Evolutionary conservation across 2,888 invertebrate genomes (phyloP), one percentile per base, ranked within the genome.

Genomic region (Elmis aenea): DNA sequence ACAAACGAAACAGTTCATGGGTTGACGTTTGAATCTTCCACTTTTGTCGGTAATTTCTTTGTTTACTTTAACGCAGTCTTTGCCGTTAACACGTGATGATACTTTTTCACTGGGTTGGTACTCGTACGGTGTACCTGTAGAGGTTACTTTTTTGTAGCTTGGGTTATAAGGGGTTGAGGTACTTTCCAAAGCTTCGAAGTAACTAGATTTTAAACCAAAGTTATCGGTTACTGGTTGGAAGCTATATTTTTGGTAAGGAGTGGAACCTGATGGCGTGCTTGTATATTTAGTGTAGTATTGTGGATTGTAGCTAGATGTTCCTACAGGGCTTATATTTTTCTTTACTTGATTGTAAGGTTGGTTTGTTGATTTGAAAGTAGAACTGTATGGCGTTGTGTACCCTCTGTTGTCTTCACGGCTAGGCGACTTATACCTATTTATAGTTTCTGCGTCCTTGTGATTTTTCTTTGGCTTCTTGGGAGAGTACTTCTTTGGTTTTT

Each of bases 51-150:
- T 53, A 3, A 61, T 52, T 42, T 78, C 75, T 53, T 74, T 79
- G 34, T 71, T 65, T 0, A 82, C 71, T 56, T 76, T 75, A 52
- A 75, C 74, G 50, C 85, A 86, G 48, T 77, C 75, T 42, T 75
- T 58, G 5, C 50, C 46, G 5, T 27, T 37, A 9, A 31, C 3
- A 5, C 21, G 31, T 18, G 35, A 26, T 5, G 27, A 25, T 5
- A 39, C 32, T 3, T 24, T 12, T 24, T 48, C 37, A 33, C 46
- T 50, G 1, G 50, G 34, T 30, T 33, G 23, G 11, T 26, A 33
- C 68, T 58, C 42, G n/a, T 38, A 49, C 24, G 18, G 42, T 9
- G 34, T 33, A 26, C 11, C 36, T 3, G 31, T 13, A 12, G 32
- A 15, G 56, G 70, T 69, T 68, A 70, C 54, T 63, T 73, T 73